Evolutionary conservation across 2,888 invertebrate species (phyloP), one percentile per base, ranked within the genome.

Genomic region (Tinea trinotella): DNA sequence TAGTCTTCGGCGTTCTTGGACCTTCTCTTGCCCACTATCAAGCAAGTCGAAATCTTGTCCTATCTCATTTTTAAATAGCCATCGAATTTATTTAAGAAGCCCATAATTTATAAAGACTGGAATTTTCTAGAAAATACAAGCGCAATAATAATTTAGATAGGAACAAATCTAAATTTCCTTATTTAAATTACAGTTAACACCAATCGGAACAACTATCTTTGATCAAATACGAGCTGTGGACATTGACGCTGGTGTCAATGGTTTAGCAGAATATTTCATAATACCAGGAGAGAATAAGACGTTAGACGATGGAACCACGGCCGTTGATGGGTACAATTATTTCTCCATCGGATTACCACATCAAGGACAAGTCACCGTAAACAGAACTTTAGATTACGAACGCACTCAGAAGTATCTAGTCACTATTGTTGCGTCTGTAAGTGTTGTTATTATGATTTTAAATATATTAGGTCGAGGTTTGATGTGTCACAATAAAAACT

Each of bases 341-440:
- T 96, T 96, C 80, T 89, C 92, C 58, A 95, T 96, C 76, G 93
- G 93, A 59, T 87, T 93, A 63, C 95, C 96, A 10, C 95, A 96
- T 78, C 95, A 95, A 77, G 96, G 96, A 58, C 92, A 93, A 71
- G 92, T 97, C 61, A 94, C 94, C 15, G 92, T 96, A 56, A 94
- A 93, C 68, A 90, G 92, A 65, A 93, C 91, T 52, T 83, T 96
- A 71, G 96, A 96, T 84, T 97, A 93, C 76, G 96, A 97, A 79
- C 92, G 91, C 72, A 93, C 92, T 54, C 93, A 94, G 79, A 88
- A 93, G 70, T 96, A 95, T 83, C 92, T 93, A 77, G 90, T 96
- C 77, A 96, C 94, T 63, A 90, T 96, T 71, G 90, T 95, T 62
- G 96, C 96, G 68, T 93, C 93, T 83, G 96, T 96, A 81, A 92